Conservation (phyloP, 1,140 invertebrate species). For the Aphaenogaster floridana region DNA sequence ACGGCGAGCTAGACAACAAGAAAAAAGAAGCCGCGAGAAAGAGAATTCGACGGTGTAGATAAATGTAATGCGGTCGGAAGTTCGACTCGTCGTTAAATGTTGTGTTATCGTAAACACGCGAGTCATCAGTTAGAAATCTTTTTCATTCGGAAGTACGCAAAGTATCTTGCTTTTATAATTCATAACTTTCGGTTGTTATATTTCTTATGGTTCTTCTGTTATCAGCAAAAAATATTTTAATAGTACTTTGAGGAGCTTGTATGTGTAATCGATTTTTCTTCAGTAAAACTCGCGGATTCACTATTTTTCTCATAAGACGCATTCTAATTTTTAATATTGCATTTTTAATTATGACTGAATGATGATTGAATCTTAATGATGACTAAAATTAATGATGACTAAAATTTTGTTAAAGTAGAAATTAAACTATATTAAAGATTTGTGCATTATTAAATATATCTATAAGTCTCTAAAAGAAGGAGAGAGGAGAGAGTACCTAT, state of each 20-base stretch:
- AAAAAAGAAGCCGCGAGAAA: conserved; percentile 14
- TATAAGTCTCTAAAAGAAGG: too few species aligned
- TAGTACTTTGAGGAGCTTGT: not conserved
- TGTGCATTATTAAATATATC: not conserved
- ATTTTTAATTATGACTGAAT: not conserved
- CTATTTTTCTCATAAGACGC: not conserved
- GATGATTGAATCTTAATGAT: not conserved
- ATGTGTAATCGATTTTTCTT: not conserved
- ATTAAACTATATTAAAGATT: not conserved
- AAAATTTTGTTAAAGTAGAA: conserved; percentile 14
- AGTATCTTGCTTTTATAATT: not conserved
- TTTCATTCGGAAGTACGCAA: not conserved
- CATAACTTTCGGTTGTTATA: not conserved
- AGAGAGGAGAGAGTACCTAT: too few species aligned
- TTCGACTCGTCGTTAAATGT: not conserved
- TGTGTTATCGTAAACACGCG: not conserved
- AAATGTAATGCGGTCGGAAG: conserved; percentile 46
- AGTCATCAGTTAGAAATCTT: not conserved
- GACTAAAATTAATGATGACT: too few species aligned
- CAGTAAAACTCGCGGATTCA: not conserved
- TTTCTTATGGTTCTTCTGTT: not conserved
- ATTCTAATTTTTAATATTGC: not conserved
- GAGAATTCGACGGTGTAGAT: not conserved
- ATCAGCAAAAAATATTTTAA: conserved; percentile 2
- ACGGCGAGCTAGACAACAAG: not conserved